Evolutionary conservation across 2,888 invertebrate genomes (phyloP).

Genomic region (Diadromus collaris): DNA sequence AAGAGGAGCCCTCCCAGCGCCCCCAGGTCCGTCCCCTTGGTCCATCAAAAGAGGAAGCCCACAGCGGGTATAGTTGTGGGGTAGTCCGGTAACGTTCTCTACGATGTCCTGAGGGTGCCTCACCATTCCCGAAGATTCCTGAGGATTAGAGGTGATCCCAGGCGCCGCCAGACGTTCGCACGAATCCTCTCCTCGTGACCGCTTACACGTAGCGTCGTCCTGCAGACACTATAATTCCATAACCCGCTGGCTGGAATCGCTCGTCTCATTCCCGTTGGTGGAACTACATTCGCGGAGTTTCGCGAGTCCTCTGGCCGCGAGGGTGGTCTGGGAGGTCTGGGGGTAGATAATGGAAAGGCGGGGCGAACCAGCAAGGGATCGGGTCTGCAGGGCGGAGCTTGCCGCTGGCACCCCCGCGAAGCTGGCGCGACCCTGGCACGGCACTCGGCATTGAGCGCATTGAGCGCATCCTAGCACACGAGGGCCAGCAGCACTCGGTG

Average conservation of each 20-base stretch:
- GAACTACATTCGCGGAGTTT: conserved; percentile 47
- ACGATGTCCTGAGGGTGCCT: not conserved
- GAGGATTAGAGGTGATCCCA: conserved; percentile 3
- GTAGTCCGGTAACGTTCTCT: not conserved
- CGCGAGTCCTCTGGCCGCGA: conserved; percentile 15
- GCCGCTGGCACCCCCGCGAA: conserved; percentile 23
- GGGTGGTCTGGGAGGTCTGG: not conserved
- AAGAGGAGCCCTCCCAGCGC: not conserved
- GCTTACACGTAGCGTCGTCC: conserved; percentile 12
- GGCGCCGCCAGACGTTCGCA: conserved; percentile 18
- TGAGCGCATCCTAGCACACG: conserved; percentile 18
- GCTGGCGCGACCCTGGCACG: conserved; percentile 5
- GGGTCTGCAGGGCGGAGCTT: conserved; percentile 58
- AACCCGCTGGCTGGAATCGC: conserved; percentile 28
- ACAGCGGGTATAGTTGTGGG: not conserved
- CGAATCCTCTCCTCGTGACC: not conserved
- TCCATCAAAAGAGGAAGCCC: not conserved
- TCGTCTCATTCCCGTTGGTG: conserved; percentile 17
- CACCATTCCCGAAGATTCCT: not conserved
- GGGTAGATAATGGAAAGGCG: conserved; percentile 59
- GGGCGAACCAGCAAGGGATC: conserved; percentile 57
- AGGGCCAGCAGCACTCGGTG: not conserved
- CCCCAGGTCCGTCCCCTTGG: conserved; percentile 2
- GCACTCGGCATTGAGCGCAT: conserved; percentile 12
- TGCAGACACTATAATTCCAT: conserved; percentile 18